A percentile compares a stretch with the other conserved stretches of the same genome.
Evolutionary conservation across 2,113 vertebrate species (phyloP).

Genomic region (Nettapus auritus): DNA sequence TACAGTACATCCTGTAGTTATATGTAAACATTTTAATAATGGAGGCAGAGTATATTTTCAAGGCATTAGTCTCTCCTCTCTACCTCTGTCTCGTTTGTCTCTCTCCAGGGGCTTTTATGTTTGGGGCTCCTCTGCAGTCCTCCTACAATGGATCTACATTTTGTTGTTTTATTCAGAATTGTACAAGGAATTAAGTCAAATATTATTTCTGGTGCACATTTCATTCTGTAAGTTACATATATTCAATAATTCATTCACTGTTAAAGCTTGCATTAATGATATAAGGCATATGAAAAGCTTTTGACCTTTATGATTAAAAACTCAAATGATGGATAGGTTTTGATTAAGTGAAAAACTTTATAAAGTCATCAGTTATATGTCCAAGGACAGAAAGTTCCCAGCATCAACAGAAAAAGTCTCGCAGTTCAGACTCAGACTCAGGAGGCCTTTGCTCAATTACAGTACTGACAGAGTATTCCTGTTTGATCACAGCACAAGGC

Average conservation of each 20-base stretch:
- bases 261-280: neutral
- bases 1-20: neutral
- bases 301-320: conserved; percentile 24
- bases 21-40: neutral
- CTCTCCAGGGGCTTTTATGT: neutral
- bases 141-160: neutral
- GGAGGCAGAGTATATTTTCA: neutral
- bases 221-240: neutral
- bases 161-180: neutral
- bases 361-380: neutral
- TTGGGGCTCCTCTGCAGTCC: neutral
- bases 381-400: neutral
- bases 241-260: neutral
- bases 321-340: neutral
- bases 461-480: neutral
- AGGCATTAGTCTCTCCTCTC: neutral
- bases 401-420: neutral
- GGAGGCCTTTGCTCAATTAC: neutral
- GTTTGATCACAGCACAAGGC: neutral
- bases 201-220: neutral
- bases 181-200: neutral
- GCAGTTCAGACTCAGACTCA: neutral
- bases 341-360: neutral
- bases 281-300: neutral
- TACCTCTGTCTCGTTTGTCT: neutral